phyloP scores from a whole-genome alignment of 2,797 vertebrate genomes.

The Sarcophilus harrisii region DNA sequence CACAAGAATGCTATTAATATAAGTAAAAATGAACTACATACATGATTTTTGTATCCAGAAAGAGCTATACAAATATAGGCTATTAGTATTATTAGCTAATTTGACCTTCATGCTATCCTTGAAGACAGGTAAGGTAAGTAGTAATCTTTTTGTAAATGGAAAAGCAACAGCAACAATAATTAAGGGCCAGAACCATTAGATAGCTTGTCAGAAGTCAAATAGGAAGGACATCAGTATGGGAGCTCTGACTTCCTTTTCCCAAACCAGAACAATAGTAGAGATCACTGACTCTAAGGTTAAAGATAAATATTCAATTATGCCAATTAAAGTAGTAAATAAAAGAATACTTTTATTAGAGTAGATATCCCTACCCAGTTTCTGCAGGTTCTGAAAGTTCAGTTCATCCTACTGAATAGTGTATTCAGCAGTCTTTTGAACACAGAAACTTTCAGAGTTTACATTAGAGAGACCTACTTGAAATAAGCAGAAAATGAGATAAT shows the following conservation, averaged over 20 bases:
- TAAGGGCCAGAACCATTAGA: background rate
- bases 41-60: background rate
- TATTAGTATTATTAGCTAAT: background rate
- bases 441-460: background rate
- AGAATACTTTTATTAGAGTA: background rate
- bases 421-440: background rate
- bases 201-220: background rate
- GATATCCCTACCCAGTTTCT: background rate
- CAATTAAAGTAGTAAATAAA: constrained; percentile 3
- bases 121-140: background rate
- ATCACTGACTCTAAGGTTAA: background rate
- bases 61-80: background rate
- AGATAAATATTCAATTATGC: background rate
- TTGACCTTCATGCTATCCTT: background rate
- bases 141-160: background rate
- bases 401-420: background rate
- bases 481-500: background rate
- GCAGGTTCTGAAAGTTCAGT: constrained; percentile 39
- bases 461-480: background rate
- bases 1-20: background rate
- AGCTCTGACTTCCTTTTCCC: background rate
- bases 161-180: background rate
- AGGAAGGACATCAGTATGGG: background rate
- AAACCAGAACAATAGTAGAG: background rate
- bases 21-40: background rate